Conservation (phyloP, 2,797 vertebrate genomes). For the Petrocephalus sullivani region DNA sequence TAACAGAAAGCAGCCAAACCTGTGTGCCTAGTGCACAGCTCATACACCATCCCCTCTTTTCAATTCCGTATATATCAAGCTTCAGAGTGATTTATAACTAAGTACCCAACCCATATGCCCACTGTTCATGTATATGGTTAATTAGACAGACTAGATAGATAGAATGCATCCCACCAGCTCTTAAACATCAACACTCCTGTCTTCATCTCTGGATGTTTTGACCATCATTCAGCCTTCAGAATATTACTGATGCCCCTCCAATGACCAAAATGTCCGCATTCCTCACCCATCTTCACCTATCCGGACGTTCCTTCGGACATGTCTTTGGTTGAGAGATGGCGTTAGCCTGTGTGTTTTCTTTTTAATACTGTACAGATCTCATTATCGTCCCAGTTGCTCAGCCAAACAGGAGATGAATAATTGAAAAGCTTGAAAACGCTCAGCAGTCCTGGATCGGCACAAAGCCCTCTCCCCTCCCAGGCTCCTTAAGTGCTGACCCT, state of each 20-base stretch:
- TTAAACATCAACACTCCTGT: too few species aligned
- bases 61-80: constrained; percentile 31
- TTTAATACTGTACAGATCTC: constrained; percentile 26
- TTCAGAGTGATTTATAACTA: constrained; percentile 19
- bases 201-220: not conserved
- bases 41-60: constrained; percentile 29
- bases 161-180: too few species aligned
- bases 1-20: not conserved
- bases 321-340: not conserved
- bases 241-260: not conserved
- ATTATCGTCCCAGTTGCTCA: constrained; percentile 15
- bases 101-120: not conserved
- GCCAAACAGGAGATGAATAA: constrained; percentile 32
- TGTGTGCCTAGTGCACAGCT: constrained; percentile 21
- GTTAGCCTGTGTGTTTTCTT: not conserved
- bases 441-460: constrained; percentile 25
- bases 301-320: constrained; percentile 3
- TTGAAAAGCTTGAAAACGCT: constrained; percentile 26
- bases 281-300: not conserved
- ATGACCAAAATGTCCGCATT: not conserved
- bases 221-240: not conserved
- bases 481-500: constrained; percentile 18
- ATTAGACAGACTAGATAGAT: too few species aligned
- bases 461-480: not conserved
- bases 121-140: not conserved